Evolutionary conservation across 2,113 vertebrate genomes (phyloP).

Genomic region (Astatoreochromis straeleni): DNA sequence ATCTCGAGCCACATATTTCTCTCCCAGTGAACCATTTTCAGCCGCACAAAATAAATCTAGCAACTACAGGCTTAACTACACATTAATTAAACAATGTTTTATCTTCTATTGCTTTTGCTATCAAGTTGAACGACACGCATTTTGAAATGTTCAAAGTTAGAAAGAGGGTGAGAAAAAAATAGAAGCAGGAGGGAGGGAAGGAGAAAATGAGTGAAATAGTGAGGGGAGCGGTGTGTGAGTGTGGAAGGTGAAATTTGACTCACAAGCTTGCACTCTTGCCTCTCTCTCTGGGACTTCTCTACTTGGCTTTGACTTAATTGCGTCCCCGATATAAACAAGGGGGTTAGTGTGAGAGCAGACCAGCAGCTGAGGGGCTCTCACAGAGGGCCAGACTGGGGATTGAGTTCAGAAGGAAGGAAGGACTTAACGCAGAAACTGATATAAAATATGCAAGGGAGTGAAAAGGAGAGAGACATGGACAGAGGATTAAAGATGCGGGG

Average conservation of each 20-base stretch:
- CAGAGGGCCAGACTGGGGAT: conserved; percentile 72
- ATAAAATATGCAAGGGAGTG: conserved; percentile 63
- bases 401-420: conserved; percentile 73
- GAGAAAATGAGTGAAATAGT: conserved; percentile 63
- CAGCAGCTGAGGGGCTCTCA: conserved; percentile 83
- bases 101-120: not conserved
- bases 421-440: conserved; percentile 75
- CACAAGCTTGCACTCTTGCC: conserved; percentile 84
- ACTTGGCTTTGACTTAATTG: conserved; percentile 83
- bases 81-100: not conserved
- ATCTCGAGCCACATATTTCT: conserved; percentile 35
- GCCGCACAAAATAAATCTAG: not conserved
- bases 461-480: conserved; percentile 48
- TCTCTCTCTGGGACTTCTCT: conserved; percentile 84
- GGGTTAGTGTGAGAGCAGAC: conserved; percentile 84
- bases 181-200: not conserved
- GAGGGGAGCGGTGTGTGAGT: conserved; percentile 36
- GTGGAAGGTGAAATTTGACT: conserved; percentile 74
- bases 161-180: not conserved
- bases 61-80: not conserved
- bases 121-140: not conserved
- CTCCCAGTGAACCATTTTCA: conserved; percentile 2
- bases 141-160: conserved; percentile 7
- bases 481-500: conserved; percentile 40
- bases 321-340: conserved; percentile 87